Evolutionary conservation across 2,797 vertebrate species (phyloP).

Genomic region (Bradypodion ventrale): DNA sequence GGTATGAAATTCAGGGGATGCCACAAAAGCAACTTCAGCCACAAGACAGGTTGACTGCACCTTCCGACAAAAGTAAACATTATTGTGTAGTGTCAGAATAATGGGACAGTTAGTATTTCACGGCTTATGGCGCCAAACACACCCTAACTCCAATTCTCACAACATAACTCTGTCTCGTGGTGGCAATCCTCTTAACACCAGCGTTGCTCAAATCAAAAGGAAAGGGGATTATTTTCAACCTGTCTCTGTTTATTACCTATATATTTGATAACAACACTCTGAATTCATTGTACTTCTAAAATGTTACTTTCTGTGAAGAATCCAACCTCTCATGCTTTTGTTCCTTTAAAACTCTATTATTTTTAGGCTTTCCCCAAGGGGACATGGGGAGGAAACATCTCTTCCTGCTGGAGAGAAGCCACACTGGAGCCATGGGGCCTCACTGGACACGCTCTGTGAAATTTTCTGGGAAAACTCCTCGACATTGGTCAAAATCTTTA

Average conservation of each 20-base stretch:
- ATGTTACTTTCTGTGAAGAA: slow-evolving; percentile 68
- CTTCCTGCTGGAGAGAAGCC: slow-evolving; percentile 59
- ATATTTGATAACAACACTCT: slow-evolving; percentile 59
- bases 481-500: slow-evolving; percentile 83
- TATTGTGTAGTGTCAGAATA: slow-evolving; percentile 41
- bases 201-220: slow-evolving; percentile 60
- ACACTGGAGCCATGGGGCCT: slow-evolving; percentile 40
- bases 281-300: slow-evolving; percentile 55
- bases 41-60: slow-evolving; percentile 59
- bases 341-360: slow-evolving; percentile 64
- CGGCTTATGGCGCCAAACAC: slow-evolving; percentile 7
- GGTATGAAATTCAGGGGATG: slow-evolving; percentile 55
- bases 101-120: slow-evolving; percentile 26
- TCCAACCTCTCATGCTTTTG: slow-evolving; percentile 55
- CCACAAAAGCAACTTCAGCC: slow-evolving; percentile 64
- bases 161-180: slow-evolving; percentile 52
- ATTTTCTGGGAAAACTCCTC: slow-evolving; percentile 97
- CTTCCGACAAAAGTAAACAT: slow-evolving; percentile 46
- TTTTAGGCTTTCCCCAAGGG: slow-evolving; percentile 46
- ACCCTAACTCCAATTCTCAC: slow-evolving; percentile 38
- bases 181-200: slow-evolving; percentile 59
- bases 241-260: slow-evolving; percentile 60
- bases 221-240: slow-evolving; percentile 50
- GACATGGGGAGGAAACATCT: neutral
- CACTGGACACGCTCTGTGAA: slow-evolving; percentile 93